Conservation (phyloP, 2,888 invertebrate species). For the Pandemis cinnamomeana region DNA sequence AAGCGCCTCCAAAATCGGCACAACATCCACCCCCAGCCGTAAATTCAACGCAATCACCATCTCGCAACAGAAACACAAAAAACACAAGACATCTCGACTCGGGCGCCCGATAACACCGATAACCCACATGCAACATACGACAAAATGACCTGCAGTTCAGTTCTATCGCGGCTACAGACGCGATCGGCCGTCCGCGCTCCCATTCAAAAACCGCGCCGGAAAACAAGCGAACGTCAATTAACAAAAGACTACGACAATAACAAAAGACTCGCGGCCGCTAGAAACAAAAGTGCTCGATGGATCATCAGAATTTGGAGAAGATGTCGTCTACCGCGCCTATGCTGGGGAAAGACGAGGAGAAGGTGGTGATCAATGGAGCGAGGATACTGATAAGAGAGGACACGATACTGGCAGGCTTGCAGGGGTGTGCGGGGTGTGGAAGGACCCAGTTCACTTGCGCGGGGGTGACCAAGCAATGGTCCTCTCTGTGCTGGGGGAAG, state of each 20-base stretch:
- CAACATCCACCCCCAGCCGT: no score
- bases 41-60: not conserved
- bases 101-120: conserved; percentile 42
- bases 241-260: not conserved
- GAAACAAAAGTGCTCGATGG: conserved; percentile 40
- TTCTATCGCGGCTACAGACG: not conserved
- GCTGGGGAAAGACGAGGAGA: conserved; percentile 46
- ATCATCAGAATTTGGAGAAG: conserved; percentile 48
- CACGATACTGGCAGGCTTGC: conserved; percentile 67
- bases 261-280: not conserved
- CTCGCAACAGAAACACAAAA: not conserved
- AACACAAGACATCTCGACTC: conserved; percentile 1
- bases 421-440: conserved; percentile 73
- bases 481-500: conserved; percentile 75
- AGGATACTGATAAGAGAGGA: conserved; percentile 74
- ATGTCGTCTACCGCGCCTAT: conserved; percentile 54
- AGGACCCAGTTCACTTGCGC: conserved; percentile 69
- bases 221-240: not conserved
- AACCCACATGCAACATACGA: conserved; percentile 50
- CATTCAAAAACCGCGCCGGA: no score
- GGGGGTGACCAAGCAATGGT: conserved; percentile 72
- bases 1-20: no score
- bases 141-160: conserved; percentile 45
- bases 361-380: conserved; percentile 46
- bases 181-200: not conserved